These are phyloP conservation scores for Peucedramus taeniatus DNA, from an alignment of 2,113 vertebrate species.

Conservation along the genomic window DNA sequence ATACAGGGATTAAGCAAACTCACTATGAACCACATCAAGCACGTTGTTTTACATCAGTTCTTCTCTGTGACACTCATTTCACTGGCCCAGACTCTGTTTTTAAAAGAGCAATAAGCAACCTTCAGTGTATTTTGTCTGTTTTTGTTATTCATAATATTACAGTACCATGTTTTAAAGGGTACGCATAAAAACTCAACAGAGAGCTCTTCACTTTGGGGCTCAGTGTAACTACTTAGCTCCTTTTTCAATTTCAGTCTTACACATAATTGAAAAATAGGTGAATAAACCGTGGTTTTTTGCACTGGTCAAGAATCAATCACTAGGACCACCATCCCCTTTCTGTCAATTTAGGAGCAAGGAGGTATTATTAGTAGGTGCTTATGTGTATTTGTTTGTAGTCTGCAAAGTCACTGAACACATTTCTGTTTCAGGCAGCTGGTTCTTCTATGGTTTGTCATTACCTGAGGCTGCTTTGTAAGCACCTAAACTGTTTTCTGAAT, in stretches of 20 bases:
- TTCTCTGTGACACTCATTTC: neutral
- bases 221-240: neutral
- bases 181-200: neutral
- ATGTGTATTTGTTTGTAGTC: neutral
- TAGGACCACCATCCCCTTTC: neutral
- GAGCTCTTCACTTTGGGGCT: neutral
- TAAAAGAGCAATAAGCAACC: neutral
- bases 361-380: neutral
- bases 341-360: neutral
- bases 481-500: neutral
- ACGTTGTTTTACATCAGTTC: neutral
- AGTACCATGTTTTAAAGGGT: neutral
- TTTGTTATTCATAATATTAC: neutral
- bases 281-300: neutral
- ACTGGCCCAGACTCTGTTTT: neutral
- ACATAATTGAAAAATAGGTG: neutral
- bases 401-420: neutral
- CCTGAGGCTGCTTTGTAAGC: neutral
- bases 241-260: neutral
- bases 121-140: neutral
- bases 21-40: neutral
- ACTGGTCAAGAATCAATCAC: neutral
- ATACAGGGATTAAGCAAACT: constrained; percentile 5
- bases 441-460: neutral
- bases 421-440: neutral